A percentile compares a stretch with the other conserved stretches of the same genome.
phyloP scores from a whole-genome alignment of 2,888 invertebrate genomes.

The Drosophila incognita region DNA sequence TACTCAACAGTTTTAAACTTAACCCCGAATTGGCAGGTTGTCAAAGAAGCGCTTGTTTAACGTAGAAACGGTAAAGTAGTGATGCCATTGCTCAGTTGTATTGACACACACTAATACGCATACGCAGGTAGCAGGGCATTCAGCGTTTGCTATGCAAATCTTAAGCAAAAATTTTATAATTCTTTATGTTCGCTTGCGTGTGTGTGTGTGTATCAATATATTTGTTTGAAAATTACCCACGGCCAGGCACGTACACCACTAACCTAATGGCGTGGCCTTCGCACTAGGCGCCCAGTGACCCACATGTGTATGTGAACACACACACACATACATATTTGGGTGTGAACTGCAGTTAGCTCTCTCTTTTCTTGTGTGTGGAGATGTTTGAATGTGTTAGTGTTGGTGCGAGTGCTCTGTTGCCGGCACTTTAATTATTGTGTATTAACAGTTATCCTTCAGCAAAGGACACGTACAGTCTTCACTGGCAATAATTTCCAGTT shows the following conservation, averaged over 20 bases:
- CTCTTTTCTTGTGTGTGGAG: neutral
- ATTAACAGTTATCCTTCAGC: slow-evolving; percentile 49
- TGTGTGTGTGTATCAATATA: slow-evolving; percentile 22
- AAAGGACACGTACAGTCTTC: slow-evolving; percentile 55
- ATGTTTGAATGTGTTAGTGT: slow-evolving; percentile 5
- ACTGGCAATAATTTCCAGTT: neutral
- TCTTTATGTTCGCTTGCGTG: slow-evolving; percentile 4
- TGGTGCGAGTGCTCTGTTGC: slow-evolving; percentile 28
- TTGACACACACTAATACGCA: neutral
- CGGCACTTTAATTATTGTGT: slow-evolving; percentile 50
- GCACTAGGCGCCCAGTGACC: slow-evolving; percentile 45
- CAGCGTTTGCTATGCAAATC: neutral
- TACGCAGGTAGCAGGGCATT: slow-evolving; percentile 6
- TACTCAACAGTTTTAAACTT: slow-evolving; percentile 60
- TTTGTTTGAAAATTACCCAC: slow-evolving; percentile 56
- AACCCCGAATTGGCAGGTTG: slow-evolving; percentile 44
- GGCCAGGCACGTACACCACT: slow-evolving; percentile 15
- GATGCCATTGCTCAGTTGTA: slow-evolving; percentile 12
- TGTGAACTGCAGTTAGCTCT: slow-evolving; percentile 21
- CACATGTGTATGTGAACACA: slow-evolving; percentile 30
- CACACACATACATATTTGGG: slow-evolving; percentile 1
- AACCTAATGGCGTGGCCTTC: slow-evolving; percentile 42
- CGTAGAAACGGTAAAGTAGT: slow-evolving; percentile 33
- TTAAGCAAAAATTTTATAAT: neutral
- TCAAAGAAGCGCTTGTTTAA: slow-evolving; percentile 14